Percentiles rank a stretch among this genome's conserved stretches.
phyloP scores from a whole-genome alignment of 92 coral and sea anemone genomes.

The Palythoa grandis region DNA sequence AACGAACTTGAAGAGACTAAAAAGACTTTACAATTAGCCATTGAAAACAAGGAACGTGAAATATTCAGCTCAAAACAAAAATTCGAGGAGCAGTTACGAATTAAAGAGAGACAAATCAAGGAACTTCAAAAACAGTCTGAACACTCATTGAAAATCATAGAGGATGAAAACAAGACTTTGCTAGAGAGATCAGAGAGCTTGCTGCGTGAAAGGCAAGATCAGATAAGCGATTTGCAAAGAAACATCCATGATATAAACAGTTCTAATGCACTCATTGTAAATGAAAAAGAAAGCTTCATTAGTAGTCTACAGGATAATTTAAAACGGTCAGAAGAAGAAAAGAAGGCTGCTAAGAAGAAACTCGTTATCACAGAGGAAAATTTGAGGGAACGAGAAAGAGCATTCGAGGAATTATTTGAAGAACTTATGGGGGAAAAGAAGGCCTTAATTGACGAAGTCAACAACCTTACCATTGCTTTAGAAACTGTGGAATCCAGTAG shows the following conservation, averaged over 20 bases:
- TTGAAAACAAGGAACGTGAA: conserved; percentile 49
- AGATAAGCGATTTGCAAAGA: conserved; percentile 4
- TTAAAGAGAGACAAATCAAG: conserved; percentile 3
- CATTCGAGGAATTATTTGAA: conserved; percentile 57
- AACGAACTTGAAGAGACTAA: conserved; percentile 58
- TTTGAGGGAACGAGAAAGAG: conserved; percentile 32
- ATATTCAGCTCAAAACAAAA: conserved; percentile 32
- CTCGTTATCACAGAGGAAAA: conserved; percentile 13
- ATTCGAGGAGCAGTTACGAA: not conserved
- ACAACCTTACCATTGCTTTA: conserved; percentile 37
- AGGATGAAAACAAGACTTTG: not conserved
- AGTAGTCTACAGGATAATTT: conserved; percentile 9
- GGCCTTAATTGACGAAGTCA: conserved; percentile 15
- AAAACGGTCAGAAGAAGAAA: conserved; percentile 22
- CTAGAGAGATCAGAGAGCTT: not conserved
- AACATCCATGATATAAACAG: not conserved
- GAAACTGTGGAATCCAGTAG: conserved; percentile 26
- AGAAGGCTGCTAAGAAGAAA: conserved; percentile 1
- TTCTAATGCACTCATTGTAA: not conserved
- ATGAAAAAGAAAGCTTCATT: conserved; percentile 20
- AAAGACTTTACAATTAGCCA: conserved; percentile 43
- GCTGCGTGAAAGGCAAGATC: conserved; percentile 8
- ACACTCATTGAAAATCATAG: not conserved
- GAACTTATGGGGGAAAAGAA: conserved; percentile 58
- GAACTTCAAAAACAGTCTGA: conserved; percentile 14